phyloP scores from a whole-genome alignment of 2,113 vertebrate genomes.

The Menura novaehollandiae region DNA sequence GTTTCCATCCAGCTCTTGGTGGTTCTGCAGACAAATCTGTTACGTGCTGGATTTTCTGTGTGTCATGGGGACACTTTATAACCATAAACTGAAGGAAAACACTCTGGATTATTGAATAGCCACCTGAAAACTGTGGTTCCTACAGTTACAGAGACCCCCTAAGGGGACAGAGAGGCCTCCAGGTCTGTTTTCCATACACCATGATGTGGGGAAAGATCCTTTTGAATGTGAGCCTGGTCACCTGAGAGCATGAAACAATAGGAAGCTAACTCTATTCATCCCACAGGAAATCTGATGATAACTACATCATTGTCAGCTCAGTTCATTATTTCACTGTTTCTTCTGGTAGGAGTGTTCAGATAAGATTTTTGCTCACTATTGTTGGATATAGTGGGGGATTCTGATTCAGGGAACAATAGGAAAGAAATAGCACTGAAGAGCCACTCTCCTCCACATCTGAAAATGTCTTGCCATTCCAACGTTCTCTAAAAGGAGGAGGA shows the following conservation, averaged over 20 bases:
- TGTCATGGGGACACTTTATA: neutral
- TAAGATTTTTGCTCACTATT: neutral
- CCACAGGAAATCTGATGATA: constrained; percentile 34
- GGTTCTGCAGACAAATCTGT: neutral
- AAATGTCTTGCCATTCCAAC: neutral
- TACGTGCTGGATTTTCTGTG: neutral
- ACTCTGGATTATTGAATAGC: neutral
- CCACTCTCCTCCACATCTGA: neutral
- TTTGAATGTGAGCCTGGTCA: neutral
- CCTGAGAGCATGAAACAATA: constrained; percentile 20
- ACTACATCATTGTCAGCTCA: constrained; percentile 28
- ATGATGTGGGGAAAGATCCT: neutral
- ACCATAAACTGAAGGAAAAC: neutral
- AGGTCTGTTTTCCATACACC: neutral
- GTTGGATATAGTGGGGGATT: constrained; percentile 13
- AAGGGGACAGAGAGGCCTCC: neutral
- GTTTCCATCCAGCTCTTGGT: neutral
- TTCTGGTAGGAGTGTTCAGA: constrained; percentile 15
- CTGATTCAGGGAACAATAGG: constrained; percentile 16
- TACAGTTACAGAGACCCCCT: neutral
- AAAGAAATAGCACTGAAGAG: constrained; percentile 2
- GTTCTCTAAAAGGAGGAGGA: neutral
- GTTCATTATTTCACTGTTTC: constrained; percentile 18
- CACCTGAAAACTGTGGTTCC: neutral
- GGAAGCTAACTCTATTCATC: neutral